These are phyloP conservation scores for Muschampia plurimacula DNA, from an alignment of 2,888 invertebrate species.

Conservation along the genomic window DNA sequence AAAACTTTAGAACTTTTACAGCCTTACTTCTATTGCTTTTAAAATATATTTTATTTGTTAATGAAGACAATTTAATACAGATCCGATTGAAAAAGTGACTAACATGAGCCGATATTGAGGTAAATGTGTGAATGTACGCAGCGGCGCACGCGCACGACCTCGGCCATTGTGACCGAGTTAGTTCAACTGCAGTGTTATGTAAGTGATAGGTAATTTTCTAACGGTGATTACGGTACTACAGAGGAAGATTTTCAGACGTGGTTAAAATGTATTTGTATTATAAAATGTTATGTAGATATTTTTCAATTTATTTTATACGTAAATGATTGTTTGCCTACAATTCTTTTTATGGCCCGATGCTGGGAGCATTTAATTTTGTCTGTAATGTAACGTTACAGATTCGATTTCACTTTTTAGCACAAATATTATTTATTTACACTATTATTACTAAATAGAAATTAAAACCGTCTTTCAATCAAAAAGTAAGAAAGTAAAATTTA, in stretches of 20 bases:
- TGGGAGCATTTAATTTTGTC: no score
- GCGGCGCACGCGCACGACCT: slow-evolving; percentile 58
- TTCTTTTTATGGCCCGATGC: no score
- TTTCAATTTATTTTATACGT: no score
- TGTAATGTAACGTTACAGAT: no score
- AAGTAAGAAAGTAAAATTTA: no score
- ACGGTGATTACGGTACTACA: slow-evolving; percentile 20
- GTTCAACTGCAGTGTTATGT: slow-evolving; percentile 40
- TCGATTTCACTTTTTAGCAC: no score
- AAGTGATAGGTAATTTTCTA: slow-evolving; percentile 30
- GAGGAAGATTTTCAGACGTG: neutral
- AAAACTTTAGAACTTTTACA: neutral
- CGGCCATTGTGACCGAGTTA: slow-evolving; percentile 60
- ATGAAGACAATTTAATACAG: neutral
- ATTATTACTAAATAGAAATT: no score
- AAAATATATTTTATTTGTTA: neutral
- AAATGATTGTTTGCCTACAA: no score
- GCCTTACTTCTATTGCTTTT: neutral
- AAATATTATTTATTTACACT: no score
- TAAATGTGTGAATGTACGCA: slow-evolving; percentile 32
- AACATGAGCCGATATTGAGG: slow-evolving; percentile 27
- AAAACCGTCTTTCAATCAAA: no score
- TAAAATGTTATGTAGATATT: no score
- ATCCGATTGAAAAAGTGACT: slow-evolving; percentile 8
- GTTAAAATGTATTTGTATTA: no score